phyloP scores from a whole-genome alignment of 64 coral and sea anemone species.

The Porites australiensis region DNA sequence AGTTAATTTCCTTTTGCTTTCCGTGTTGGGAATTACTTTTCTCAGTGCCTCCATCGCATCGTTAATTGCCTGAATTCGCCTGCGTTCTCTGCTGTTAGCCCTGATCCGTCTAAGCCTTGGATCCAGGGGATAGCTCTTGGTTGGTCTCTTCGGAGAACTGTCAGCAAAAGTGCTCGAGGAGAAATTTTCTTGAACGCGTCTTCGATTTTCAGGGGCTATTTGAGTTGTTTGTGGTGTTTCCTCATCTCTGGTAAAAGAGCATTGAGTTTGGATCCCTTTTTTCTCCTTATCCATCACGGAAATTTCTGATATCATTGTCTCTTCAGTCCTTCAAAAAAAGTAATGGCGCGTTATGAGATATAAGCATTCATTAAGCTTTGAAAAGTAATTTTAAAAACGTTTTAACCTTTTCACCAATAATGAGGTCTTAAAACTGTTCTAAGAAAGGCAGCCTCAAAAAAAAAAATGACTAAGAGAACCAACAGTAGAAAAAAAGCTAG shows the following conservation, averaged over 20 bases:
- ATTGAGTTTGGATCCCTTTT: neutral
- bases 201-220: neutral
- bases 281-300: slow-evolving; percentile 2
- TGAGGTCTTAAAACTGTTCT: neutral
- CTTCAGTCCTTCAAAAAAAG: neutral
- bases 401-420: neutral
- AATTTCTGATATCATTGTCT: neutral
- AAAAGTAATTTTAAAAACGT: too few species aligned
- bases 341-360: neutral
- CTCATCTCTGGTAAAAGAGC: neutral
- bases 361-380: neutral
- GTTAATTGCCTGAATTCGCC: slow-evolving; percentile 86
- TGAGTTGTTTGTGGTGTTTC: neutral
- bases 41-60: slow-evolving; percentile 89
- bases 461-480: neutral
- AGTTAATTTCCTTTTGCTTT: slow-evolving; percentile 88
- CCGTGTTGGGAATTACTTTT: slow-evolving; percentile 80
- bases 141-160: neutral
- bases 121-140: slow-evolving; percentile 49
- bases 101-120: slow-evolving; percentile 72
- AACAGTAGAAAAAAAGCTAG: neutral
- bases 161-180: neutral
- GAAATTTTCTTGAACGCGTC: neutral
- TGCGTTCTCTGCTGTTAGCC: slow-evolving; percentile 88
- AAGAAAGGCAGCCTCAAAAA: neutral